phyloP scores from a whole-genome alignment of 2,113 vertebrate species.

The Rallus limicola region DNA sequence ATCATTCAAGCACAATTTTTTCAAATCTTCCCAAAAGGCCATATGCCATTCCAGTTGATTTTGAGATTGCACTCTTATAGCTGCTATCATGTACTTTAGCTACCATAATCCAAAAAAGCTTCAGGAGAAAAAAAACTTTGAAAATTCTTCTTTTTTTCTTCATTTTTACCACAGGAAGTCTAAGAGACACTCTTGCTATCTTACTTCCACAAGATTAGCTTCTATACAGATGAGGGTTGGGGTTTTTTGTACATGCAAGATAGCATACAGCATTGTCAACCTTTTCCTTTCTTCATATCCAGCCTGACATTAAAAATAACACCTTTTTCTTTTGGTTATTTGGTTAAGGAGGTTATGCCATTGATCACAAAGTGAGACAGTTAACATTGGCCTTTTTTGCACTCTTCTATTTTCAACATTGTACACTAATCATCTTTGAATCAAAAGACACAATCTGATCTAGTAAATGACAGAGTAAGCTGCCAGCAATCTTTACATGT shows the following conservation, averaged over 20 bases:
- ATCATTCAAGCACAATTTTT: background rate
- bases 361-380: background rate
- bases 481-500: background rate
- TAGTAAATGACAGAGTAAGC: background rate
- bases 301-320: background rate
- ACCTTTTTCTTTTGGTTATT: background rate
- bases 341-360: background rate
- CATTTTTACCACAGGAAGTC: background rate
- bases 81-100: background rate
- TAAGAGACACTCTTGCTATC: background rate
- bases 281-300: background rate
- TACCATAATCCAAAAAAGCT: background rate
- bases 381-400: background rate
- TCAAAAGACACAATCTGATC: background rate
- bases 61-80: background rate
- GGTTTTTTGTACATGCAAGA: fast-evolving
- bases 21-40: background rate
- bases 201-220: background rate
- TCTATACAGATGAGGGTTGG: background rate
- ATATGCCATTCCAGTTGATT: background rate
- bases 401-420: background rate
- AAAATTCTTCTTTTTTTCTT: background rate
- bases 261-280: background rate
- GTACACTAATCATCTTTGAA: background rate
- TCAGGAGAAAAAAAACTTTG: background rate